Conservation (phyloP, 2,113 vertebrate species). For the Malurus elegans region DNA sequence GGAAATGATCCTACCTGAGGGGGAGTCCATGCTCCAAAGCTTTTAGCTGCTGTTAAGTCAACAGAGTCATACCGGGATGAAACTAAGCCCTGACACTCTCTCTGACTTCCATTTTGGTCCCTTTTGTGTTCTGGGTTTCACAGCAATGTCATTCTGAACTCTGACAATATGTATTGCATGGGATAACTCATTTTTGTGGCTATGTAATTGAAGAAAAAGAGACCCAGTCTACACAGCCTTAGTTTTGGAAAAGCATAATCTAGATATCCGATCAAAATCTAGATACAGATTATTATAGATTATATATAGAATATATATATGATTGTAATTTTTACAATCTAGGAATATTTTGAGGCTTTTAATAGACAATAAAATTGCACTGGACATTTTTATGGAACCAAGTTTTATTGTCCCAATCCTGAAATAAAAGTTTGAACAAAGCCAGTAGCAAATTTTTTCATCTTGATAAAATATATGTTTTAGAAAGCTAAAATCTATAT, state of each 20-base stretch:
- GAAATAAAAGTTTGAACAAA: neutral
- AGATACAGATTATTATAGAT: neutral
- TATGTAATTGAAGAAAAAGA: neutral
- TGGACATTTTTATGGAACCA: neutral
- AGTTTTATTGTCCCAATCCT: neutral
- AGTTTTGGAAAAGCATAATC: neutral
- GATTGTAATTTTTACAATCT: neutral
- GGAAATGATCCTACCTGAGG: neutral
- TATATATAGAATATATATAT: neutral
- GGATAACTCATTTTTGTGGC: neutral
- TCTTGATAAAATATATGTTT: neutral
- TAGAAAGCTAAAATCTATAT: neutral
- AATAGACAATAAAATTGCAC: neutral
- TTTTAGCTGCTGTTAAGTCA: neutral
- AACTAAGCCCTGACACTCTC: neutral
- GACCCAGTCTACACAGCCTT: neutral
- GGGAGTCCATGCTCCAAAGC: neutral
- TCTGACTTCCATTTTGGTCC: neutral
- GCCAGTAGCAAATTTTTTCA: neutral
- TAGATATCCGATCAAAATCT: neutral
- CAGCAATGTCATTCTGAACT: neutral
- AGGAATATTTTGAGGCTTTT: neutral
- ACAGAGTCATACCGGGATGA: neutral
- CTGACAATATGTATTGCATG: neutral
- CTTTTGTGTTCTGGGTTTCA: neutral